Evolutionary conservation across 1,140 invertebrate genomes (phyloP).

Genomic region (Gonatopus flavifemur): DNA sequence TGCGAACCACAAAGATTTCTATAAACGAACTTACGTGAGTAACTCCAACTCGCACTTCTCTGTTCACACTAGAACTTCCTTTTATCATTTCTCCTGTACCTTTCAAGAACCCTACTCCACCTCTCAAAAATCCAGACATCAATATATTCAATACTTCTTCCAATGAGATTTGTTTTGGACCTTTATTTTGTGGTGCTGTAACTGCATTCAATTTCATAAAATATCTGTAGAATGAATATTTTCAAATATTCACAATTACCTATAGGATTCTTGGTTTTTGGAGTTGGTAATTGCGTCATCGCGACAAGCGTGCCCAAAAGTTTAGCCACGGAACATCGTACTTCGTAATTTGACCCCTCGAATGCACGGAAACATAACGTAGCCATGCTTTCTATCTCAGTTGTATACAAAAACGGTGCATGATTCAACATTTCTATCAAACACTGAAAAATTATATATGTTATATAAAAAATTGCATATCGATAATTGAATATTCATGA

Average conservation of each 20-base stretch:
- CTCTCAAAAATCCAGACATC: conserved; percentile 92
- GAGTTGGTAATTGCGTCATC: conserved; percentile 70
- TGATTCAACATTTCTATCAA: conserved; percentile 87
- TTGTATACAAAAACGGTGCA: conserved; percentile 83
- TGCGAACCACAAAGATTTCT: no score
- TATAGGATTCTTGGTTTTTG: conserved; percentile 50
- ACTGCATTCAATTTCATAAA: conserved; percentile 2
- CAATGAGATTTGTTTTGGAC: conserved; percentile 69
- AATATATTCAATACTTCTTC: conserved; percentile 91
- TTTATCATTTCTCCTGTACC: conserved; percentile 95
- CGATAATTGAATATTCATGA: not conserved
- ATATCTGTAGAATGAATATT: not conserved
- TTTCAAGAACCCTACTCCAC: conserved; percentile 93
- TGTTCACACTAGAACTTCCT: conserved; percentile 86
- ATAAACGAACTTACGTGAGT: conserved; percentile 73
- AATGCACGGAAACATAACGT: conserved; percentile 89
- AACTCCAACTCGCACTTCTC: conserved; percentile 94
- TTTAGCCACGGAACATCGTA: conserved; percentile 87
- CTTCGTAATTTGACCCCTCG: conserved; percentile 94
- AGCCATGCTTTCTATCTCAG: conserved; percentile 86
- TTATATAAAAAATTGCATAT: not conserved
- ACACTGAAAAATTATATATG: conserved; percentile 63
- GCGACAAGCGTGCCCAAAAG: conserved; percentile 85
- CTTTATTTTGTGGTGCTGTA: conserved; percentile 62
- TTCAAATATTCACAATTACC: conserved; percentile 47